These are phyloP conservation scores for Sturmia bella DNA, from an alignment of 2,888 invertebrate genomes.

Conservation along the genomic window DNA sequence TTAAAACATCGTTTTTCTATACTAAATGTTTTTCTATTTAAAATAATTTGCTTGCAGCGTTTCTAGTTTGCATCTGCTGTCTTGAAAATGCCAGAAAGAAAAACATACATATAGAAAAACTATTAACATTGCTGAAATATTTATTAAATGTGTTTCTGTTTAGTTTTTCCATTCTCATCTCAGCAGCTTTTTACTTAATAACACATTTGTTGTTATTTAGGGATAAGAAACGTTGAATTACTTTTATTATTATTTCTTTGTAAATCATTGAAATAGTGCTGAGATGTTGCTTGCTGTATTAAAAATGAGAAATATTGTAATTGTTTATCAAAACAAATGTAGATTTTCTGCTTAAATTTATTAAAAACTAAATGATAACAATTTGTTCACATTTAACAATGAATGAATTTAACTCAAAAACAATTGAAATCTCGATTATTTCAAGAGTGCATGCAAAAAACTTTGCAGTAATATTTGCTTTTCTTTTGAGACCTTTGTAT, in stretches of 20 bases:
- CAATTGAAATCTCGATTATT: constrained; percentile 1
- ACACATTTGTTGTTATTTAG: constrained; percentile 15
- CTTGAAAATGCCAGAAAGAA: too few species aligned
- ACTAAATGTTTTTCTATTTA: too few species aligned
- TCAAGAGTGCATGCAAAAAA: not conserved
- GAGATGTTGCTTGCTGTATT: constrained; percentile 36
- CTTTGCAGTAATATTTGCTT: not conserved
- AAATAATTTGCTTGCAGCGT: too few species aligned
- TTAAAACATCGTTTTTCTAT: too few species aligned
- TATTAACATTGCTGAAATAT: too few species aligned
- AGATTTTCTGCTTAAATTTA: constrained; percentile 10
- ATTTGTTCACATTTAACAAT: constrained; percentile 30
- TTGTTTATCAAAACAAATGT: constrained; percentile 27
- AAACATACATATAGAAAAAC: too few species aligned
- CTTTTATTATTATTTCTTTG: constrained; percentile 32
- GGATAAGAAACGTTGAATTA: constrained; percentile 1
- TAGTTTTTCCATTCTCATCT: too few species aligned
- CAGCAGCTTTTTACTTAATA: not conserved
- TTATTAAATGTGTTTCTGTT: too few species aligned
- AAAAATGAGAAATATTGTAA: constrained; percentile 15
- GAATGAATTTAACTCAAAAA: constrained; percentile 19
- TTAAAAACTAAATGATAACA: constrained; percentile 42
- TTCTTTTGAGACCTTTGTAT: constrained; percentile 28
- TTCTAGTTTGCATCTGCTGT: too few species aligned
- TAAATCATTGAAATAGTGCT: constrained; percentile 42